phyloP scores from a whole-genome alignment of 92 coral and sea anemone species.

The Metridium senile region DNA sequence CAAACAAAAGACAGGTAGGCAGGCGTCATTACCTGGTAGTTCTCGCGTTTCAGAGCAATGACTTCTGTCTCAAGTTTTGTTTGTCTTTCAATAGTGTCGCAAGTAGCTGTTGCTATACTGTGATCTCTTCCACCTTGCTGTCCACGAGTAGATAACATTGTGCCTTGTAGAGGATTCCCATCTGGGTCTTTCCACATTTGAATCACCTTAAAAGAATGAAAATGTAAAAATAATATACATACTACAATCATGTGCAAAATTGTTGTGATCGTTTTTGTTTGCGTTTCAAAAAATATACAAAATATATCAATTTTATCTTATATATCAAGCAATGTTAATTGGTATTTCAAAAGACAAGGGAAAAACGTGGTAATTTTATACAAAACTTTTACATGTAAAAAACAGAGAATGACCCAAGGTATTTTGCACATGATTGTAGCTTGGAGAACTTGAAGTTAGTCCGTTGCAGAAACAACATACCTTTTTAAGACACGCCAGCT shows the following conservation, averaged over 20 bases:
- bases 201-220: constrained; percentile 58
- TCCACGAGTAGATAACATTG: constrained; percentile 36
- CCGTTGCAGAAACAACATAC: background rate
- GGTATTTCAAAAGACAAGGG: no score
- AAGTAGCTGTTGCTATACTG: constrained; percentile 14
- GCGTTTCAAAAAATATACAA: no score
- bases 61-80: constrained; percentile 44
- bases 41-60: constrained; percentile 27
- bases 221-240: no score
- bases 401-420: no score
- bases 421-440: no score
- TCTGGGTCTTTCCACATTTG: constrained; percentile 85
- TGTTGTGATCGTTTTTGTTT: no score
- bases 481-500: no score
- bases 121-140: constrained; percentile 28
- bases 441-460: background rate
- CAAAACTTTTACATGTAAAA: no score
- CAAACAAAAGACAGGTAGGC: background rate
- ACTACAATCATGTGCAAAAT: no score
- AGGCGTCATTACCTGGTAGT: constrained; percentile 19
- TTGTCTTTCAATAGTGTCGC: constrained; percentile 15
- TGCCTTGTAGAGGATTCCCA: constrained; percentile 70
- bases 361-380: no score
- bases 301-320: no score
- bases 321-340: no score